A percentile compares a stretch with the other conserved stretches of the same genome.
phyloP scores from a whole-genome alignment of 2,797 vertebrate species.

The Melanitta fusca region DNA sequence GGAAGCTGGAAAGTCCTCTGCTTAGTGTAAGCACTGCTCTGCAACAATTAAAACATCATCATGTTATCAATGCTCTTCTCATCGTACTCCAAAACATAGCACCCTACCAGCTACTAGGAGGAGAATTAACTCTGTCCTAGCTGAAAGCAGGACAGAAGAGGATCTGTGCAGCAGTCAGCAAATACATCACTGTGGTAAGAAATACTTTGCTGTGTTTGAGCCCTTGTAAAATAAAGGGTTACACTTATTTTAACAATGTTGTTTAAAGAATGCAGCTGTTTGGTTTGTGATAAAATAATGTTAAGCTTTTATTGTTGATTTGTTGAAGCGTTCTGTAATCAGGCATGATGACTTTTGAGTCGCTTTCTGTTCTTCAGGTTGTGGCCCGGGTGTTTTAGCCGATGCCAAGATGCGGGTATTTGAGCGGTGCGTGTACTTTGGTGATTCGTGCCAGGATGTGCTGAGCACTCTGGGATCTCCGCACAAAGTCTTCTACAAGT shows the following conservation, averaged over 20 bases:
- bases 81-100: no score
- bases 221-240: not conserved
- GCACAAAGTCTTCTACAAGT: slow-evolving; percentile 99
- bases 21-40: no score
- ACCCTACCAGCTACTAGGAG: no score
- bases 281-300: not conserved
- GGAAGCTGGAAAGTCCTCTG: no score
- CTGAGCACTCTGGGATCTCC: slow-evolving; percentile 94
- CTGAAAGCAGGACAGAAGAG: not conserved
- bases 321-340: not conserved
- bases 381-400: slow-evolving; percentile 88
- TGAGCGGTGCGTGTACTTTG: slow-evolving; percentile 94
- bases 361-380: slow-evolving; percentile 79
- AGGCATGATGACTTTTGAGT: not conserved
- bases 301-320: not conserved
- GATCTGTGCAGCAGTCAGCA: not conserved
- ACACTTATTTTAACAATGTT: not conserved
- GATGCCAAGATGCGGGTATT: slow-evolving; percentile 93
- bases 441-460: slow-evolving; percentile 97
- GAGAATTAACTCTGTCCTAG: no score
- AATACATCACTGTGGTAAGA: accelerated
- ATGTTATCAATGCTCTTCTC: no score
- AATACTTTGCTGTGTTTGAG: not conserved
- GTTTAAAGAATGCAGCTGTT: not conserved
- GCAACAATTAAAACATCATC: no score